phyloP scores from a whole-genome alignment of 92 coral and sea anemone genomes.

The Desmophyllum pertusum region DNA sequence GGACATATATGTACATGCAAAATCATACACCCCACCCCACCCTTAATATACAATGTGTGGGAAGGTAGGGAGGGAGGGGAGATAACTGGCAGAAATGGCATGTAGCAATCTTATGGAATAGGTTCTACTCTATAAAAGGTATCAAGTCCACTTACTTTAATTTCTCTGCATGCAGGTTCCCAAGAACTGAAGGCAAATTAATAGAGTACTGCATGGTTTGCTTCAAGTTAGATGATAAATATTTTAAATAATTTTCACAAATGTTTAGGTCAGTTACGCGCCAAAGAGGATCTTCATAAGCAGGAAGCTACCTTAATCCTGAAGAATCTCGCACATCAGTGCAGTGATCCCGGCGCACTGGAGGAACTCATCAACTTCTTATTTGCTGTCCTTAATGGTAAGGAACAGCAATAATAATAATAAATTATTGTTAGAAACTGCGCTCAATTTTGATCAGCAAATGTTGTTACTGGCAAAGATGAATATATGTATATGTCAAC shows the following conservation, averaged over 20 bases:
- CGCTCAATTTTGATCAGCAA: neutral
- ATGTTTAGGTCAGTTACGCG: slow-evolving; percentile 75
- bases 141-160: neutral
- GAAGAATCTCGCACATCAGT: slow-evolving; percentile 83
- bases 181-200: neutral
- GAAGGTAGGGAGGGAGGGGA: neutral
- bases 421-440: no score
- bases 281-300: slow-evolving; percentile 85
- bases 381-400: slow-evolving; percentile 88
- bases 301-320: slow-evolving; percentile 72
- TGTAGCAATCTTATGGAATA: no score
- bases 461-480: neutral
- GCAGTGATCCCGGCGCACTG: slow-evolving; percentile 89
- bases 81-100: neutral
- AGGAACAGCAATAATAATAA: slow-evolving; percentile 6
- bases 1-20: neutral
- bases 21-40: neutral
- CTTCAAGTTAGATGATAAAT: neutral
- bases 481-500: no score
- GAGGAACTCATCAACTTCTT: slow-evolving; percentile 80
- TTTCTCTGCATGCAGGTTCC: neutral
- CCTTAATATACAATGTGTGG: neutral
- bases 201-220: neutral
- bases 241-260: neutral
- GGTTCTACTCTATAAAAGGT: no score